Base-by-base conservation (phyloP, 1,140 invertebrate genomes). In the Solenopsis fugax region DNA sequence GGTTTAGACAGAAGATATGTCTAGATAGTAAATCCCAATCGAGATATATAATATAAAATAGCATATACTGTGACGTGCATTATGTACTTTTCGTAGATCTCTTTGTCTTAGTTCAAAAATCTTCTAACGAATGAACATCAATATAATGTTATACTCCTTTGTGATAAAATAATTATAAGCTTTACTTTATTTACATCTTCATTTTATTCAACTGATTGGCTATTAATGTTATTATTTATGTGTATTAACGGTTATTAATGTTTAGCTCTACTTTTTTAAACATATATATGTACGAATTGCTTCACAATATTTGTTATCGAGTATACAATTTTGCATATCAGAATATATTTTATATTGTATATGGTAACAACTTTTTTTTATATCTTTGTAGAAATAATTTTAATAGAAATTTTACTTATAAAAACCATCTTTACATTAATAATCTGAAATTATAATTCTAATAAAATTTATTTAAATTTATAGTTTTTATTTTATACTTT, bases 31-130 rank as follows among this genome's bases (percentile, higher is more conserved):
- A 45, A 71, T 71, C 37, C 1, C 12, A 16, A 69, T 52, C 54
- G 34, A 81, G 52, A 29, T 52, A 41, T 81, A 69, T 69, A 69
- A 69, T 81, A 41, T 81, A 69, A 81, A 69, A 69, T 81, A 48
- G 6, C 50, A 81, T 54, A 48, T 41, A 29, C 62, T 65, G n/a
- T 16, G 24, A 69, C 12, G 56, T 81, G 4, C 34, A 69, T 54
- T 67, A 80, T 56, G 41, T 54, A 45, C 16, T 69, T 81, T 56
- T 4, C 21, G 29, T 77, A 34, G 58, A 80, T 21, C n/a, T n/a
- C n/a, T n/a, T n/a, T n/a, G 7, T 67, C 48, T 12, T 56, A 80
- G 65, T 52, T 64, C 37, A 18, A 77, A 62, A 62, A 21, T 29
- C 16, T 29, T 80, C 54, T 41, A 41, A 54, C 52, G 7, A 37